These are phyloP conservation scores for Lagodon rhomboides DNA, from an alignment of 2,797 vertebrate species.

Conservation along the genomic window DNA sequence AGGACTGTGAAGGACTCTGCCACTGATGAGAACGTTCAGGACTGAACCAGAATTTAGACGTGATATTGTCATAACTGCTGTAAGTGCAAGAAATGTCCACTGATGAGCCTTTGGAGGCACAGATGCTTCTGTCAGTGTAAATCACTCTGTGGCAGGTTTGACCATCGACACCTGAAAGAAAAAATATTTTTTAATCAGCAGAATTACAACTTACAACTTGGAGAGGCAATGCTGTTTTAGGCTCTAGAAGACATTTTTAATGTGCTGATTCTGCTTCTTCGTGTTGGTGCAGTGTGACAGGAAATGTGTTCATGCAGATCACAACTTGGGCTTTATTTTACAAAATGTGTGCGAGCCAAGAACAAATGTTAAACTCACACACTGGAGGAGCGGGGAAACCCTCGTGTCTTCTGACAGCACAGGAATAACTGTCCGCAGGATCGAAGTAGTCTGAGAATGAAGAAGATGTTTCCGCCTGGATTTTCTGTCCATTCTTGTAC, in stretches of 20 bases:
- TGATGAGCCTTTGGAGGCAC: slow-evolving; percentile 47
- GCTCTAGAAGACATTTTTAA: no score
- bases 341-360: no score
- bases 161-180: slow-evolving; percentile 39
- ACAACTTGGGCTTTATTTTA: neutral
- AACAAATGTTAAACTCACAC: slow-evolving; percentile 25
- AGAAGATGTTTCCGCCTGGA: neutral
- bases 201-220: neutral
- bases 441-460: neutral
- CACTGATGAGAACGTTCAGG: rapidly evolving
- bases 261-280: no score
- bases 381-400: neutral
- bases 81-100: slow-evolving; percentile 45
- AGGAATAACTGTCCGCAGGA: neutral
- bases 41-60: slow-evolving; percentile 34
- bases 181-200: neutral
- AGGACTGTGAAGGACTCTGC: neutral
- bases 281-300: neutral
- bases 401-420: slow-evolving; percentile 15
- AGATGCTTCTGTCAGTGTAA: slow-evolving; percentile 42
- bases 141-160: slow-evolving; percentile 31
- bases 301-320: neutral
- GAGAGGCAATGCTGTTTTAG: neutral
- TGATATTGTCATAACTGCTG: rapidly evolving
- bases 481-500: slow-evolving; percentile 19